These are phyloP conservation scores for Serranus cabrilla DNA, from an alignment of 2,797 vertebrate genomes.

Conservation along the genomic window DNA sequence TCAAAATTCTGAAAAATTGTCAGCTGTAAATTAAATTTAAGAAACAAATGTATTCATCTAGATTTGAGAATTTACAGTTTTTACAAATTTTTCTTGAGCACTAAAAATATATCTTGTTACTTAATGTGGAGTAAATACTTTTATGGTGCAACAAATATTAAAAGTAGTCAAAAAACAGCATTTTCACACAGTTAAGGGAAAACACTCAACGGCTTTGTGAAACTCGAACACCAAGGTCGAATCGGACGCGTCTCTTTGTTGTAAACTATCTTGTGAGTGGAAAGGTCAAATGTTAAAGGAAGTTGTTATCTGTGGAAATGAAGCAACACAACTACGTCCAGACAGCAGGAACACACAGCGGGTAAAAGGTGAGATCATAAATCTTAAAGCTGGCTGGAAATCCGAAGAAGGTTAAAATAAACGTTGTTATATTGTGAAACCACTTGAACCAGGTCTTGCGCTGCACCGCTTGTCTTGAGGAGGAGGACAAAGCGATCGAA, in stretches of 20 bases:
- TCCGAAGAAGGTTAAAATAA: slow-evolving; percentile 5
- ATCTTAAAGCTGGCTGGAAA: slow-evolving; percentile 3
- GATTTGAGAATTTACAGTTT: not conserved
- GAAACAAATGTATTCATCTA: not conserved
- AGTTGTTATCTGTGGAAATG: slow-evolving; percentile 17
- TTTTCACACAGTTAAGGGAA: not conserved
- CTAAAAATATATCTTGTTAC: not conserved
- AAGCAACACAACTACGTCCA: not conserved
- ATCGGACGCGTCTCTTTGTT: slow-evolving; percentile 11
- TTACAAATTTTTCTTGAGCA: not conserved
- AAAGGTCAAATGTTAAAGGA: slow-evolving; percentile 32
- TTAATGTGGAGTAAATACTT: not conserved
- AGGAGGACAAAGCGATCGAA: slow-evolving; percentile 1
- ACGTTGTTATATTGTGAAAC: not conserved
- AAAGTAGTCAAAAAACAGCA: not conserved
- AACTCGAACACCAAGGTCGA: slow-evolving; percentile 3
- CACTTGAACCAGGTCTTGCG: not conserved
- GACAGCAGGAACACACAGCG: slow-evolving; percentile 27
- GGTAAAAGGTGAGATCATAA: slow-evolving; percentile 27
- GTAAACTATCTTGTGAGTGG: slow-evolving; percentile 16
- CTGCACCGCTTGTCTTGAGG: not conserved
- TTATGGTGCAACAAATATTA: not conserved
- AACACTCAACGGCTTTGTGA: not conserved
- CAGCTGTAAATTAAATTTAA: not conserved
- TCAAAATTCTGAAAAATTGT: not conserved